These are phyloP conservation scores for Ecdyonurus torrentis DNA, from an alignment of 2,888 invertebrate genomes.

Conservation along the genomic window DNA sequence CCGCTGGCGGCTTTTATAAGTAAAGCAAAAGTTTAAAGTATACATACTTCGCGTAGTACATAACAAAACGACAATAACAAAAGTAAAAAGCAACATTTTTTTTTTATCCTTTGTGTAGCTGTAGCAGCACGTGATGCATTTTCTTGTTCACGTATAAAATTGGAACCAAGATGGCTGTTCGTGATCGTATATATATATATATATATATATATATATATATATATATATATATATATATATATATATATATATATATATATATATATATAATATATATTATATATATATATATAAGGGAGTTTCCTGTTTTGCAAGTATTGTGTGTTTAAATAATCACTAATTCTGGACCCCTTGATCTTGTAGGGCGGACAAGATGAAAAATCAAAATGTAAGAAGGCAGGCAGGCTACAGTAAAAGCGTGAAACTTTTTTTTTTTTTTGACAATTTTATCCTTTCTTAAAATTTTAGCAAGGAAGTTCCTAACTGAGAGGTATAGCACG, in stretches of 20 bases:
- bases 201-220: neutral
- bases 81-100: neutral
- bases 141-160: neutral
- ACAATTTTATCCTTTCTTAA: no score
- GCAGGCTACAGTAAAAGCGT: neutral
- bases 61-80: neutral
- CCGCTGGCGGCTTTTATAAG: neutral
- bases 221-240: neutral
- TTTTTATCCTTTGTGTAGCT: no score
- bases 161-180: neutral
- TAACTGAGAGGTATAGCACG: neutral
- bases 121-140: neutral
- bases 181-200: neutral
- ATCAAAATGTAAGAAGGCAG: neutral
- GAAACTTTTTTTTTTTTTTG: neutral
- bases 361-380: no score
- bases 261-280: no score
- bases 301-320: neutral
- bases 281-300: neutral
- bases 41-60: no score
- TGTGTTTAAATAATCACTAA: neutral
- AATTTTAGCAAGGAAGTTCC: neutral
- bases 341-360: neutral
- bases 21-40: no score
- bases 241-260: neutral